Evolutionary conservation across 2,113 vertebrate genomes (phyloP).

Genomic region (Cepphus grylle): DNA sequence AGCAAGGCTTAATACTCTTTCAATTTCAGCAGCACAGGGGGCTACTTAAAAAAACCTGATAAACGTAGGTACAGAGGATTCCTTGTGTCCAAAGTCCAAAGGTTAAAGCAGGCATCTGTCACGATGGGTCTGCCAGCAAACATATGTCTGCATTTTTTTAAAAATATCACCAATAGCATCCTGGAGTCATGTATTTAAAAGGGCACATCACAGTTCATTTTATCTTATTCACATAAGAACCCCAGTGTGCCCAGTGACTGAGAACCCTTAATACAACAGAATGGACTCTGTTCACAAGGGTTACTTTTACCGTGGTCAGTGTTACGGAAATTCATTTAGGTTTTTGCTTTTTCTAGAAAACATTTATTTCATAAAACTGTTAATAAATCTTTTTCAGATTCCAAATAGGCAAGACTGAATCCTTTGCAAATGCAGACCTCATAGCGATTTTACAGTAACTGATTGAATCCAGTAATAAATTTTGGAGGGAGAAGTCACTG

Average conservation of each 20-base stretch:
- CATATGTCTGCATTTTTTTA: fast-evolving
- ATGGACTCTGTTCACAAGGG: background rate
- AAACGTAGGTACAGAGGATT: background rate
- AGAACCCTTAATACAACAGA: fast-evolving
- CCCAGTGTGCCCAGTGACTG: background rate
- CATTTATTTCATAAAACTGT: background rate
- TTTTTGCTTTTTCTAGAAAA: background rate
- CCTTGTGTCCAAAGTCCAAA: background rate
- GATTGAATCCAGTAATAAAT: background rate
- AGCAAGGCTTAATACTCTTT: background rate
- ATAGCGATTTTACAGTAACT: background rate
- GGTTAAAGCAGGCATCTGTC: background rate
- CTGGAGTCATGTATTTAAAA: fast-evolving
- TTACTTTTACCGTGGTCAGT: background rate
- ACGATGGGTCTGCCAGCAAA: background rate
- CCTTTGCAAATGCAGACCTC: background rate
- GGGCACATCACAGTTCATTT: background rate
- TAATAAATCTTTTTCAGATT: background rate
- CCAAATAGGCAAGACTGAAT: fast-evolving
- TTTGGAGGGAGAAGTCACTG: background rate
- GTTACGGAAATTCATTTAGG: background rate
- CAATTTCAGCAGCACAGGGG: background rate
- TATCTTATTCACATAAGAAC: fast-evolving
- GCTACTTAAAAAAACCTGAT: background rate
- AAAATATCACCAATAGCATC: background rate